Conservation (phyloP, 2,888 invertebrate genomes). For the Geotrupes spiniger region DNA sequence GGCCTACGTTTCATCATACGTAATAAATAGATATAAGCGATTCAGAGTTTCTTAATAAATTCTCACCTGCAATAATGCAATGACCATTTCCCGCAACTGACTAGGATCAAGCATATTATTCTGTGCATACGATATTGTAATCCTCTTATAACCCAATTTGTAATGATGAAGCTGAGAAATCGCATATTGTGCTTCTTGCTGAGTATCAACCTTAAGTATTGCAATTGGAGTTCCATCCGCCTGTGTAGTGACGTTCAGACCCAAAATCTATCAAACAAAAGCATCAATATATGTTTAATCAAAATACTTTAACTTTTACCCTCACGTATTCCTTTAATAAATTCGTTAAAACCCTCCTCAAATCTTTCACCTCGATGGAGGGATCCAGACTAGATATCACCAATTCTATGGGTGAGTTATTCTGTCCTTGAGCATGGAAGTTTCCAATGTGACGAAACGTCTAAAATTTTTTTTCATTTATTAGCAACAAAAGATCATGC, state of each 20-base stretch:
- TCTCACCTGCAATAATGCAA: conserved; percentile 63
- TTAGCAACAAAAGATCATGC: too few species aligned
- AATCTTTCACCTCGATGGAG: conserved; percentile 63
- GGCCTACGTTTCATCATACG: conserved; percentile 32
- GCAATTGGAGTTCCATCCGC: conserved; percentile 69
- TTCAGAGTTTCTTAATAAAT: conserved; percentile 4
- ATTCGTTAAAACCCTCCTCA: conserved; percentile 61
- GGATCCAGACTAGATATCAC: conserved; percentile 70
- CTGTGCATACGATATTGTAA: conserved; percentile 71
- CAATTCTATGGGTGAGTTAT: conserved; percentile 53
- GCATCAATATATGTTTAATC: too few species aligned
- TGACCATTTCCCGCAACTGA: conserved; percentile 65
- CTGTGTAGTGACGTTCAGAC: conserved; percentile 61
- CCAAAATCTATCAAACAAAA: conserved; percentile 53
- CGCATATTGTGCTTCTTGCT: conserved; percentile 66
- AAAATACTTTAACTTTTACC: conserved; percentile 46
- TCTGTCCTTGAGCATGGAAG: not conserved
- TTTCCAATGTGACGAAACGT: not conserved
- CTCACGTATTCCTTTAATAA: conserved; percentile 65
- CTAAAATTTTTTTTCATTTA: conserved; percentile 3
- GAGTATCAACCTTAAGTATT: conserved; percentile 63
- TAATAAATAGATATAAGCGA: conserved; percentile 3
- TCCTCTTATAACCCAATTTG: conserved; percentile 76
- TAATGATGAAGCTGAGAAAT: conserved; percentile 82
- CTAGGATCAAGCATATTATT: conserved; percentile 62